phyloP scores from a whole-genome alignment of 1,140 invertebrate genomes.

The Microplitis demolitor region DNA sequence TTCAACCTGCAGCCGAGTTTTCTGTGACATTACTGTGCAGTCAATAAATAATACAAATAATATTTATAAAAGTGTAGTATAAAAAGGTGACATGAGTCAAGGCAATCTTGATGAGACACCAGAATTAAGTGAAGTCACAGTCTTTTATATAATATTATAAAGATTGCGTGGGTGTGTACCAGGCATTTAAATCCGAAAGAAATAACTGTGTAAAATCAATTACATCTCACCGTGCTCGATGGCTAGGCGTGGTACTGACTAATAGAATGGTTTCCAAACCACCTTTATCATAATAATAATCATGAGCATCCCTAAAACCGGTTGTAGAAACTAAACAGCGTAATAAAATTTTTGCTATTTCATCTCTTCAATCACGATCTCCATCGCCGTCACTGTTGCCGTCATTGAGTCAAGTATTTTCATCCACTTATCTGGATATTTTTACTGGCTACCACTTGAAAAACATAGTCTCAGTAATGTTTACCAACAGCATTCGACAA shows the following conservation, averaged over 20 bases:
- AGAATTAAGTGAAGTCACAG: neutral
- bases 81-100: neutral
- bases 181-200: constrained; percentile 14
- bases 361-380: neutral
- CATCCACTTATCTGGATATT: too few relatives aligned
- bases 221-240: constrained; percentile 13
- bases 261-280: constrained; percentile 18
- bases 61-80: neutral
- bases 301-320: neutral
- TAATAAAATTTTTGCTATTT: constrained; percentile 3
- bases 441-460: too few relatives aligned
- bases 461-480: too few relatives aligned
- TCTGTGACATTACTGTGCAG: neutral
- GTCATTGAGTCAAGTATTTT: neutral
- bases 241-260: constrained; percentile 25
- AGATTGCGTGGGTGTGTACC: constrained; percentile 16
- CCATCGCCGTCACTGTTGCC: neutral
- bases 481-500: too few relatives aligned
- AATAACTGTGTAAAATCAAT: constrained; percentile 25
- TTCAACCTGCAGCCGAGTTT: neutral
- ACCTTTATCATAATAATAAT: neutral
- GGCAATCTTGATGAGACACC: constrained; percentile 13
- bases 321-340: neutral
- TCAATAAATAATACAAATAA: neutral
- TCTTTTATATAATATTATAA: neutral